A percentile compares a stretch with the other conserved stretches of the same genome.
Evolutionary conservation across 2,888 invertebrate species (phyloP).

Genomic region (Cryptocephalus moraei): DNA sequence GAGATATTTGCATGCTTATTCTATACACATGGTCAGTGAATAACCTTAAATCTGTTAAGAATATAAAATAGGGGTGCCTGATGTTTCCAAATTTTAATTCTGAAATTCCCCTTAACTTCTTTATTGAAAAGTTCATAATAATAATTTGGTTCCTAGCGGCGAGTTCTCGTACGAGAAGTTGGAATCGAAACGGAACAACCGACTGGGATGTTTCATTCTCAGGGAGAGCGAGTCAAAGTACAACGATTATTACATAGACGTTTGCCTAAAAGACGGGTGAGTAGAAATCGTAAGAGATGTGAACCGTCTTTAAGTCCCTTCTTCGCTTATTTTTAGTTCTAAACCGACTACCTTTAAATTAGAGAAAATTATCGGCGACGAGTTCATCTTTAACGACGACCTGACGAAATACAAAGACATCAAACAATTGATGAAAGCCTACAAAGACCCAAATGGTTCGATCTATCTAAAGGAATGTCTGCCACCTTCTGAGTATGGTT

Average conservation of each 20-base stretch:
- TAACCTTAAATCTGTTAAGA: too few species aligned
- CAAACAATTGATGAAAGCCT: constrained; percentile 50
- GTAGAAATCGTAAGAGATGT: neutral
- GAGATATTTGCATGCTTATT: neutral
- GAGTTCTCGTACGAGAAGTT: constrained; percentile 78
- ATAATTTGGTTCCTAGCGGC: constrained; percentile 45
- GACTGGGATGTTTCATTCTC: constrained; percentile 70
- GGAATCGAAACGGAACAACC: constrained; percentile 64
- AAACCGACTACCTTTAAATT: constrained; percentile 62
- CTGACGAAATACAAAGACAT: constrained; percentile 47
- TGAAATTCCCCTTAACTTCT: too few species aligned
- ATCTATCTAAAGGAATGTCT: constrained; percentile 64
- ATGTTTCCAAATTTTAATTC: too few species aligned
- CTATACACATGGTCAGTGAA: neutral
- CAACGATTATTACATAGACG: constrained; percentile 72
- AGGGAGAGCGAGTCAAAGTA: constrained; percentile 74
- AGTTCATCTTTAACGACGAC: constrained; percentile 44
- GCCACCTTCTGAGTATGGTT: constrained; percentile 82
- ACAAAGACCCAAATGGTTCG: constrained; percentile 49
- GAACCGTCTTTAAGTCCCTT: neutral
- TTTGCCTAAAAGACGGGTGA: constrained; percentile 63
- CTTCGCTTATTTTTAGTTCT: constrained; percentile 33
- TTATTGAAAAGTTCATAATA: too few species aligned
- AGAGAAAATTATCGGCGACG: constrained; percentile 48
- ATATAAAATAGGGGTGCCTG: too few species aligned